These are phyloP conservation scores for Acrocephalus kingi DNA, from an alignment of 2,113 vertebrate species.

Conservation along the genomic window DNA sequence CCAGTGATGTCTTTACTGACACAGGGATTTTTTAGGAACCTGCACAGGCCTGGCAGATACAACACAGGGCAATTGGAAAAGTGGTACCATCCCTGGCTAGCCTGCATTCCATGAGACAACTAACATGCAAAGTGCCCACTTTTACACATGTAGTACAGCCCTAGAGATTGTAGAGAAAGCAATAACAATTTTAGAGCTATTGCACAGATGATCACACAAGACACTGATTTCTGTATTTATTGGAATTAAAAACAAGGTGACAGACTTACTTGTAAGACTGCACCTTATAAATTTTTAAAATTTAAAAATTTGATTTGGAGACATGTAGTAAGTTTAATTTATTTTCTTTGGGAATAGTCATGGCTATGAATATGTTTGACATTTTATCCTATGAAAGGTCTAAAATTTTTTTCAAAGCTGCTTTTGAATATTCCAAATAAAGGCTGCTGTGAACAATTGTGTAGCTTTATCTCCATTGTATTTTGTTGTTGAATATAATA, in stretches of 20 bases:
- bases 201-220: neutral
- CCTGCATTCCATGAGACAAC: neutral
- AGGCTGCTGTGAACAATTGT: neutral
- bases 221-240: neutral
- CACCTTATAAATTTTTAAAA: neutral
- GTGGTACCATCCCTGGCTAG: fast-evolving
- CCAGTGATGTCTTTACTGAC: neutral
- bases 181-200: neutral
- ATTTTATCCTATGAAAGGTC: neutral
- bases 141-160: neutral
- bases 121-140: neutral
- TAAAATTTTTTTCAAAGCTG: neutral
- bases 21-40: neutral
- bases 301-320: neutral
- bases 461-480: neutral
- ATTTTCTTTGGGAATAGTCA: neutral
- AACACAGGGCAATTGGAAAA: neutral
- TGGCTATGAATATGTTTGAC: neutral
- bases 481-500: neutral
- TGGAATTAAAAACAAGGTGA: neutral
- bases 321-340: neutral
- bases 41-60: neutral
- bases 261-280: neutral
- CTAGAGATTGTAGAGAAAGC: neutral
- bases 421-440: neutral